A percentile compares a stretch with the other conserved stretches of the same genome.
These are phyloP conservation scores for Potamilus streckersoni DNA, from an alignment of 1,140 invertebrate species.

Conservation along the genomic window DNA sequence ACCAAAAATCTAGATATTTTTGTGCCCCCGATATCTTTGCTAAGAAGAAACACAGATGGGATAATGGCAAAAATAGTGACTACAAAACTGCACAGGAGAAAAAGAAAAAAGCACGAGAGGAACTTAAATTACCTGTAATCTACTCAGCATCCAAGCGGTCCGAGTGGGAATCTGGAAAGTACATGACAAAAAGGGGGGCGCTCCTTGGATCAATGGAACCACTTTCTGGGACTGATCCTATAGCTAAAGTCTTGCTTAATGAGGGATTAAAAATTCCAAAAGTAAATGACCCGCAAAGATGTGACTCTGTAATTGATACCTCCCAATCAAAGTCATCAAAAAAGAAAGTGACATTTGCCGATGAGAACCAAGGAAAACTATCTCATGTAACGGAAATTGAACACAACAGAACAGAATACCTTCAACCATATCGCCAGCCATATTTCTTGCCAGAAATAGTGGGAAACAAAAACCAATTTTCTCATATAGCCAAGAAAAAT, in stretches of 20 bases:
- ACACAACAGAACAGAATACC: too few species aligned
- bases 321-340: constrained; percentile 3
- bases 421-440: too few species aligned
- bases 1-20: constrained; percentile 26
- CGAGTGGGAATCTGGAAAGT: constrained; percentile 29
- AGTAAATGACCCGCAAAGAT: constrained; percentile 26
- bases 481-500: too few species aligned
- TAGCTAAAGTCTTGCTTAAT: constrained; percentile 10
- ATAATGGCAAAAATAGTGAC: constrained; percentile 9
- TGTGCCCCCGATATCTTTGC: constrained; percentile 38
- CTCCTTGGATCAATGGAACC: constrained; percentile 7
- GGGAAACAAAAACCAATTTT: too few species aligned
- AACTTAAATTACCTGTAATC: constrained; percentile 26
- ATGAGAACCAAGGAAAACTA: constrained; percentile 16
- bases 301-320: constrained; percentile 18
- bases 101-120: constrained; percentile 24
- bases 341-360: constrained; percentile 33
- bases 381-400: background rate
- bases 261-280: constrained; percentile 28
- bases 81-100: constrained; percentile 11
- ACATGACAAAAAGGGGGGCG: background rate
- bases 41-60: constrained; percentile 9
- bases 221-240: constrained; percentile 20
- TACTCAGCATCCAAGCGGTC: constrained; percentile 27
- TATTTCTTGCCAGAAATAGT: too few species aligned